Evolutionary conservation across 2,888 invertebrate species (phyloP), one percentile per base, ranked within the genome.

Genomic region (Alentia gelatinosa): DNA sequence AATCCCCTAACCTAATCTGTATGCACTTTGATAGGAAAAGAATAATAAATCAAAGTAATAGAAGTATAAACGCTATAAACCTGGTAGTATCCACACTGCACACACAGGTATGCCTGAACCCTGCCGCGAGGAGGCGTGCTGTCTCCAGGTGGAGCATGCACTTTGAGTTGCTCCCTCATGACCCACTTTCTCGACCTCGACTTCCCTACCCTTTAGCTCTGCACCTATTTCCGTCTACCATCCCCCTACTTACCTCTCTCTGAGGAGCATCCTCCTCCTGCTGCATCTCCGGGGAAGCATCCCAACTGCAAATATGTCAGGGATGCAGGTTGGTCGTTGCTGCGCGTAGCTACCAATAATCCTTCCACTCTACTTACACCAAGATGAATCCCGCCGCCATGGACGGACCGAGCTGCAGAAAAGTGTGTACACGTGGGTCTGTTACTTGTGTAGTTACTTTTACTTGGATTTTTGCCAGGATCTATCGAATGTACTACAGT

Each of bases 301-400:
- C 68, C n/a, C 26, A 68, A 30, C 68, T 30, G 23, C 56, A 68
- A 30, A 19, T 68, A 68, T 68, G 68, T 68, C 68, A 68, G 68
- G 30, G 68, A 68, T 30, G 68, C 68, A 30, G 63, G 63, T 26
- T 30, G 30, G 33, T 12, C 4, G 5, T n/a, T n/a, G 5, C 19
- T 63, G 19, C n/a, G n/a, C 26, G 68, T 68, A 68, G 68, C 68
- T 68, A 68, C 68, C n/a, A n/a, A n/a, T n/a, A n/a, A n/a, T n/a
- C 12, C 19, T 56, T 56, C 56, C 23, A n/a, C 56, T 56, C 56
- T 68, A 68, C 23, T 12, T 30, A 30, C 68, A 68, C 68, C 26
- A 26, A 3, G 30, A n/a, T n/a, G 33, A 30, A 26, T 30, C 26
- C 5, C 68, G 1, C 15, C 68, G 30, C 30, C 68, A 68, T 56